Evolutionary conservation across 2,888 invertebrate genomes (phyloP), one percentile per base, ranked within the genome.

Genomic region (Stomorhina lunata): DNA sequence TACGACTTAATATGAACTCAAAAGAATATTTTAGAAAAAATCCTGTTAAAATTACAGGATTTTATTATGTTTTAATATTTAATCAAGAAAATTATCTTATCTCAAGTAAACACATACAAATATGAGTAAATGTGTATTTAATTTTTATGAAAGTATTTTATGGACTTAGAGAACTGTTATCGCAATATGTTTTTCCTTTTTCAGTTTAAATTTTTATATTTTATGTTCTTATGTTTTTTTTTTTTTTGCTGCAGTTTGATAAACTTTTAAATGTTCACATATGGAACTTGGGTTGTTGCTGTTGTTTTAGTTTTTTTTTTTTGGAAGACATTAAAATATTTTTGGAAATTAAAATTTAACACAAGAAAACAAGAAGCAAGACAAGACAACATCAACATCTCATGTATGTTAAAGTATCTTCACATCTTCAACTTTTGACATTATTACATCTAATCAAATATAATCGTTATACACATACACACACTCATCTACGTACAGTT

Each of bases 381-480:
- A 57, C 61, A 40, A 61, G 61, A 32, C 15, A 73, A 22, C 61
- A 53, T 50, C 73, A 32, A 37, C 37, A 12, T 37, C n/a, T n/a
- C n/a, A n/a, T n/a, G n/a, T n/a, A n/a, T 34, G 71, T 48, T 15
- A 37, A 37, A 22, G 5, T 25, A 10, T 12, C 32, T 25, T 15
- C 20, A 40, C 37, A 66, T 57, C 15, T 59, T 61, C 12, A 77
- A 68, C 68, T 61, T 77, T 59, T 77, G 66, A 68, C 66, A 76
- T 76, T 48, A 76, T 68, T 22, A 53, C 34, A 68, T 50, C 59
- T 68, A 77, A 77, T 77, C 76, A 59, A 77, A 68, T 77, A 20
- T 50, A 32, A 68, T 50, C 68, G 40, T 37, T n/a, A 37, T 12
- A 3, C 10, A 12, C 10, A 37, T 37, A 9, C 9, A 12, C 37